Base-by-base conservation (phyloP, 2,888 invertebrate species). In the Epirrita christyi region DNA sequence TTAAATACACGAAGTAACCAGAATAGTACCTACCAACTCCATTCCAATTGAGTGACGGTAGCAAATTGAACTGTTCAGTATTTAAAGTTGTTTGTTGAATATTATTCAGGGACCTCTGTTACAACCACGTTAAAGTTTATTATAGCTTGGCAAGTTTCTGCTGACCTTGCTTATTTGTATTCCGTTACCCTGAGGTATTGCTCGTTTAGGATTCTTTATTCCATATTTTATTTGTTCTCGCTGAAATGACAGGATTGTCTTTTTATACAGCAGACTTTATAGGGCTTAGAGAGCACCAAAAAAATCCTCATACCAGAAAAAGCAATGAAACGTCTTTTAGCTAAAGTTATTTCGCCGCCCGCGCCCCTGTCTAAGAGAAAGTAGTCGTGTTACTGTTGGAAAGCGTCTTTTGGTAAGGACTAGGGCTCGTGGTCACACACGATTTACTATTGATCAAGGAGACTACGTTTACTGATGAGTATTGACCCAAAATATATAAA, bases 141-240 rank as follows among this genome's bases (percentile, higher is more conserved):
- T 27, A 55, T 42, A 34, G 34, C 11, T 40, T 32, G 44, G 37
- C 37, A 47, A 32, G 40, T 46, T 45, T 48, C 36, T 37, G 55
- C 52, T 63, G 55, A 51, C 55, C 60, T 55, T 56, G 55, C 44
- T 47, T 57, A 55, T 62, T 58, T 64, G 56, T 63, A 56, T 63
- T 55, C 56, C 40, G 32, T 47, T 36, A 54, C 56, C 59, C 56
- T 41, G 52, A 63, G 63, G 63, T 61, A 61, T 59, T 54, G 64
- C 53, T 61, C 55, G 57, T 63, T 66, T 59, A 55, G 55, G 53
- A 61, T 60, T 63, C 60, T 56, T 59, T 52, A 54, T 50, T 56
- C 51, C 56, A 59, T 64, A 63, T 56, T 64, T 61, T 61, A 64
- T 64, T 54, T 61, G 55, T 64, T 61, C 36, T 38, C 46, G 28